phyloP scores from a whole-genome alignment of 2,888 invertebrate genomes.

The Drosophila mettleri region DNA sequence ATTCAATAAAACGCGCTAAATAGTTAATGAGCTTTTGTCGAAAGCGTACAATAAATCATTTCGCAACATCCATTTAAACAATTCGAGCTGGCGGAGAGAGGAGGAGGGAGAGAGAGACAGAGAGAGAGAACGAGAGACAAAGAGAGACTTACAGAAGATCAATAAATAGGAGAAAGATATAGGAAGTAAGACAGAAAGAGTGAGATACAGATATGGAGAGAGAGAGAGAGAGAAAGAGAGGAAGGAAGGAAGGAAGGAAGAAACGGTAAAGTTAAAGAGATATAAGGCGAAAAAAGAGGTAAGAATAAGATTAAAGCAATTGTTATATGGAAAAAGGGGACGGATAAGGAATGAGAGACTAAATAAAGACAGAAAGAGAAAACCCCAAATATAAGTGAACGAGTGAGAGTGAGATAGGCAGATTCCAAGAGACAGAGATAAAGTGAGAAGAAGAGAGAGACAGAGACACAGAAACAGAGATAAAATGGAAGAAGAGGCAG shows the following conservation, averaged over 20 bases:
- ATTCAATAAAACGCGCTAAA: slow-evolving; percentile 12
- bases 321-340: no score
- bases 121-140: background rate
- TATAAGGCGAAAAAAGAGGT: no score
- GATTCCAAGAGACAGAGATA: no score
- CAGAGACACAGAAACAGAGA: no score
- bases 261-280: no score
- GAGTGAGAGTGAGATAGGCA: no score
- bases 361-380: no score
- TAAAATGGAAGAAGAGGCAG: no score
- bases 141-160: background rate
- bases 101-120: background rate
- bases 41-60: background rate
- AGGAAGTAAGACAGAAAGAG: background rate
- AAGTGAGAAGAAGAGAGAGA: background rate
- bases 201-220: background rate
- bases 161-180: background rate
- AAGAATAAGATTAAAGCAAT: no score
- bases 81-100: background rate
- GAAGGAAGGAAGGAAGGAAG: no score
- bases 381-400: no score
- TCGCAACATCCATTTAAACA: background rate
- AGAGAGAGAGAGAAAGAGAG: background rate
- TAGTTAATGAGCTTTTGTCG: slow-evolving; percentile 8
- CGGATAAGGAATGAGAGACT: no score